Conservation (phyloP, 2,113 vertebrate species). For the Salvelinus sp. region DNA sequence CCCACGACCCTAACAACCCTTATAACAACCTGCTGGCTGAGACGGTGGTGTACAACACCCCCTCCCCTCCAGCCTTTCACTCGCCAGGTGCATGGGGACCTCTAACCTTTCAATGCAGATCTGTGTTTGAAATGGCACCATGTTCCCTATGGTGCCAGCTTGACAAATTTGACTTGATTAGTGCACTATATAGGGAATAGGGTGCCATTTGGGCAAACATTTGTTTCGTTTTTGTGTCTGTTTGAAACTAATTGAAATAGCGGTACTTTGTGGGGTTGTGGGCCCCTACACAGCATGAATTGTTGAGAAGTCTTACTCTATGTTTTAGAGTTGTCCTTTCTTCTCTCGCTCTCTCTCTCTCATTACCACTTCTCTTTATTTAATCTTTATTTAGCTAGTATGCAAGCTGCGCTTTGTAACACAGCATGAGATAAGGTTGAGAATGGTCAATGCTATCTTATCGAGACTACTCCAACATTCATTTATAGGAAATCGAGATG, state of each 20-base stretch:
- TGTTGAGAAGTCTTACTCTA: conserved; percentile 32
- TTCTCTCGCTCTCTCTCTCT: neutral
- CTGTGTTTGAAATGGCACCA: conserved; percentile 16
- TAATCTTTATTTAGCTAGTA: conserved; percentile 18
- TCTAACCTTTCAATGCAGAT: conserved; percentile 58
- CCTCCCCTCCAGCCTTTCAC: conserved; percentile 97
- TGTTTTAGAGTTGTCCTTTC: conserved; percentile 25
- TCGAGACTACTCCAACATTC: conserved; percentile 25
- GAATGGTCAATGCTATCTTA: conserved; percentile 28
- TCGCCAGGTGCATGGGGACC: conserved; percentile 94
- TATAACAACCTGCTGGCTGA: conserved; percentile 99
- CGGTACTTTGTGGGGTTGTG: conserved; percentile 5
- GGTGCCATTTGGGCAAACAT: conserved; percentile 3
- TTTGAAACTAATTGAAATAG: conserved; percentile 26
- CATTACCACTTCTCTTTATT: neutral
- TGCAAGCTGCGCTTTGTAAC: conserved; percentile 24
- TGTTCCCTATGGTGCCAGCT: too few relatives aligned
- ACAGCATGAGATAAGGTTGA: conserved; percentile 35
- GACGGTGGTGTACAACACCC: conserved; percentile 98
- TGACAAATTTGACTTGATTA: too few relatives aligned
- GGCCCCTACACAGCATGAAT: conserved; percentile 32
- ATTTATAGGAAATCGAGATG: conserved; percentile 31
- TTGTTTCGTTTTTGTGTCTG: conserved; percentile 22
- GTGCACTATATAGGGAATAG: too few relatives aligned
- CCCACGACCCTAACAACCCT: conserved; percentile 99